phyloP scores from a whole-genome alignment of 2,888 invertebrate species.

The Tipula unca region DNA sequence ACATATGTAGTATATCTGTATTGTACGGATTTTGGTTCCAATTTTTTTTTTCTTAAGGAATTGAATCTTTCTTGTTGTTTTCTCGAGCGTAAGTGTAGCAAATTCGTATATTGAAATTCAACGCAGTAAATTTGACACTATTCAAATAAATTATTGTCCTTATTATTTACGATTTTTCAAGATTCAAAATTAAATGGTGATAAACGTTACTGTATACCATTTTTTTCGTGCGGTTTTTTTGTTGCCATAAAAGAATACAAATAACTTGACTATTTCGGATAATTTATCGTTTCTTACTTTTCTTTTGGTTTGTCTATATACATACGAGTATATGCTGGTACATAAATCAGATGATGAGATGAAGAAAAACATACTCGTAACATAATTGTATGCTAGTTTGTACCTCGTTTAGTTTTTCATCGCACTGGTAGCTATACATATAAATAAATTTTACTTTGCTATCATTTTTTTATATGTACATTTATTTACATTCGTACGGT shows the following conservation, averaged over 20 bases:
- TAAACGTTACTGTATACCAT: background rate
- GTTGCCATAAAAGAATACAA: background rate
- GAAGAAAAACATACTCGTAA: background rate
- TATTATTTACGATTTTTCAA: background rate
- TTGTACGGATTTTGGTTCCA: background rate
- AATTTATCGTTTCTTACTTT: background rate
- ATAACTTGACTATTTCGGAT: background rate
- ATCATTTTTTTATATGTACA: background rate
- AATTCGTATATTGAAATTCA: background rate
- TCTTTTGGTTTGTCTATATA: background rate
- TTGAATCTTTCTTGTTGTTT: background rate
- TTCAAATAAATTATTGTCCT: background rate
- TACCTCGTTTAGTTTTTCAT: background rate
- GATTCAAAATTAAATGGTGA: background rate
- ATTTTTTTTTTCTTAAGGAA: background rate
- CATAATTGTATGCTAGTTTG: background rate
- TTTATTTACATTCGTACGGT: background rate
- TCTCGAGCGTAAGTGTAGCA: background rate
- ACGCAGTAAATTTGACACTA: background rate
- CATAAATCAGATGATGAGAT: background rate
- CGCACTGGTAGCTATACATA: background rate
- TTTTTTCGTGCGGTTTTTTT: background rate
- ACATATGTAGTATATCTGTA: background rate
- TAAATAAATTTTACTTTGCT: background rate
- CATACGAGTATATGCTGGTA: background rate